Percentiles rank a stretch among this genome's conserved stretches.
Evolutionary conservation across 2,797 vertebrate genomes (phyloP).

Genomic region (Manis pentadactyla): DNA sequence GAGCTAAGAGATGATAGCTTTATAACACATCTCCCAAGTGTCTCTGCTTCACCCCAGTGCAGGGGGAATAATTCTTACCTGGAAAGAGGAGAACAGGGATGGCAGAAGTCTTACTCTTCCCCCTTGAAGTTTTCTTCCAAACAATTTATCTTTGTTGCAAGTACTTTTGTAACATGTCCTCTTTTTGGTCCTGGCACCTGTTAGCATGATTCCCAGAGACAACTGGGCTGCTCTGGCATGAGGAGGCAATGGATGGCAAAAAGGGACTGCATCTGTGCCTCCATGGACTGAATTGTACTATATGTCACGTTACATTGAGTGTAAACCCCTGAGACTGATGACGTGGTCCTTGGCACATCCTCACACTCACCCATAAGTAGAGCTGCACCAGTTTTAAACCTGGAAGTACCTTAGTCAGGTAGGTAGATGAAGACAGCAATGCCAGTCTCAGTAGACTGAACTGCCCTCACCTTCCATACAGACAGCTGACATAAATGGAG

Average conservation of each 20-base stretch:
- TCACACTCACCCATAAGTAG: background rate
- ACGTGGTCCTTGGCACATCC: background rate
- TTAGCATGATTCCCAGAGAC: background rate
- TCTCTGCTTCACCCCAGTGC: background rate
- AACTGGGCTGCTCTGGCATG: background rate
- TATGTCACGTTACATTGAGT: background rate
- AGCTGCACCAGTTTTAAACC: background rate
- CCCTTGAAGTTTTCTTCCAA: background rate
- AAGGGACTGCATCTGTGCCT: background rate
- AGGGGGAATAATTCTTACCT: background rate
- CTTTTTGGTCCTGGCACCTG: background rate
- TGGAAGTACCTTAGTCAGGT: background rate
- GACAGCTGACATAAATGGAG: background rate
- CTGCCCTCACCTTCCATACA: background rate
- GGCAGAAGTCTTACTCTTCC: background rate
- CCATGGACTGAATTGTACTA: background rate
- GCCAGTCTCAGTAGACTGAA: background rate
- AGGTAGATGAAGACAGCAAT: background rate
- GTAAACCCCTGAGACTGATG: background rate
- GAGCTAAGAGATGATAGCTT: background rate
- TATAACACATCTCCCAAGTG: background rate
- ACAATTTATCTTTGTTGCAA: background rate
- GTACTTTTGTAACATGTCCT: background rate
- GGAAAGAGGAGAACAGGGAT: background rate
- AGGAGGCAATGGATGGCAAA: background rate